These are phyloP conservation scores for Daubentonia madagascariensis DNA, from an alignment of 2,113 vertebrate genomes.

Conservation along the genomic window DNA sequence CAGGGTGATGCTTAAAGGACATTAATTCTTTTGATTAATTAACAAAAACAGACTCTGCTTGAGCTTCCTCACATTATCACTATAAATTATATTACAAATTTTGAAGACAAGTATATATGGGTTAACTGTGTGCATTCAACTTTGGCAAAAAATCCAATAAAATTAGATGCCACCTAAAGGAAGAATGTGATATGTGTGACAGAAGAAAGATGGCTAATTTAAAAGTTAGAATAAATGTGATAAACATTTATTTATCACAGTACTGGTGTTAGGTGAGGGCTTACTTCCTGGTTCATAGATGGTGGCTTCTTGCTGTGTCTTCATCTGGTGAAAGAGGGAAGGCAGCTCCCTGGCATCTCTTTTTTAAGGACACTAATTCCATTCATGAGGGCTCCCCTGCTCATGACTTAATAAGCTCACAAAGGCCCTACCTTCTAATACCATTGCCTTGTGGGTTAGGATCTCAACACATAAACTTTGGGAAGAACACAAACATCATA, in stretches of 20 bases:
- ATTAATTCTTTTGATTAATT: neutral
- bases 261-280: neutral
- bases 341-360: neutral
- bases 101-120: neutral
- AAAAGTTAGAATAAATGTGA: neutral
- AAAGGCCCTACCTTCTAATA: neutral
- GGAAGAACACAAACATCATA: neutral
- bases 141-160: neutral
- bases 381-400: neutral
- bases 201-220: neutral
- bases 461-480: neutral
- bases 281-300: neutral
- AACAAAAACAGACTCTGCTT: neutral
- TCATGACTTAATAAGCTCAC: neutral
- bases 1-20: neutral
- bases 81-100: neutral
- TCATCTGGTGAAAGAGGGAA: neutral
- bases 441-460: neutral
- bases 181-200: neutral
- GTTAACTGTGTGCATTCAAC: neutral
- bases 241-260: neutral
- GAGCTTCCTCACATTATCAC: neutral
- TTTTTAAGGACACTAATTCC: neutral
- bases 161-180: neutral
- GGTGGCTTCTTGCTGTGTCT: neutral